Percentiles rank a stretch among this genome's conserved stretches.
These are phyloP conservation scores for Conomelus anceps DNA, from an alignment of 2,888 invertebrate species.

Conservation along the genomic window DNA sequence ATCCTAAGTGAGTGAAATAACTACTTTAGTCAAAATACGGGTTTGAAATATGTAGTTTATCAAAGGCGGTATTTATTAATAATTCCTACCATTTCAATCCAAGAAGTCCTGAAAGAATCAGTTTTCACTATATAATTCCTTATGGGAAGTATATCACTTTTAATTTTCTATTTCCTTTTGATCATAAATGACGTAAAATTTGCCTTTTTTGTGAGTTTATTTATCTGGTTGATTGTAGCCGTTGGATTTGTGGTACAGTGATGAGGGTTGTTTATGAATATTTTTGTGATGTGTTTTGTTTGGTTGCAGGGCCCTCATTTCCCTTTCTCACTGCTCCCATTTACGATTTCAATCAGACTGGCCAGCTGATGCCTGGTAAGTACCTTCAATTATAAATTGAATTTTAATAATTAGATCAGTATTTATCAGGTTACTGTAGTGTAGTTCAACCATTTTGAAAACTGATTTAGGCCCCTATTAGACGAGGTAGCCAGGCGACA, in stretches of 20 bases:
- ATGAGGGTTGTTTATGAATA: constrained; percentile 14
- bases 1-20: too few species aligned
- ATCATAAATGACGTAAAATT: background rate
- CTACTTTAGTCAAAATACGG: too few species aligned
- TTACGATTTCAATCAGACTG: constrained; percentile 78
- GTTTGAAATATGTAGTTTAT: too few species aligned
- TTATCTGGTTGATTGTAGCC: background rate
- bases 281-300: constrained; percentile 16
- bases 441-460: too few species aligned
- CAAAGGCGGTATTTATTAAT: too few species aligned
- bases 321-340: constrained; percentile 63
- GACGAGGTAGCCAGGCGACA: too few species aligned
- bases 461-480: too few species aligned
- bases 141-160: background rate
- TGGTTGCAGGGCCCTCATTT: constrained; percentile 41
- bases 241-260: background rate
- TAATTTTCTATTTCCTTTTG: background rate
- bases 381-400: constrained; percentile 6
- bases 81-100: too few species aligned
- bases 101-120: too few species aligned
- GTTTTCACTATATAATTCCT: too few species aligned
- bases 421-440: too few species aligned
- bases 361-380: constrained; percentile 75
- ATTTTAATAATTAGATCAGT: too few species aligned
- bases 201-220: background rate